phyloP scores from a whole-genome alignment of 2,113 vertebrate genomes.

The Chaenocephalus aceratus region DNA sequence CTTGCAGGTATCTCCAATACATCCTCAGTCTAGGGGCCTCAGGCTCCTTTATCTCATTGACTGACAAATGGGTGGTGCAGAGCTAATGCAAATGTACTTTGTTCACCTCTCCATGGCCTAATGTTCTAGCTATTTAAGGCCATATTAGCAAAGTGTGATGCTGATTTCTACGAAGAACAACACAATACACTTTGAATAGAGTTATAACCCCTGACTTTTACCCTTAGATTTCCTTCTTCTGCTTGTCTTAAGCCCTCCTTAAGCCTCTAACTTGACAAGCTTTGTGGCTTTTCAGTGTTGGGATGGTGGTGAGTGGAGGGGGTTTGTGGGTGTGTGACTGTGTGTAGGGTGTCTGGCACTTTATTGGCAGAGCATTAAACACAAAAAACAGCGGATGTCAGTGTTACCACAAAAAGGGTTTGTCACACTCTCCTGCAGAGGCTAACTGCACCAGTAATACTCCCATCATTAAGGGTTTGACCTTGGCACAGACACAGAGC shows the following conservation, averaged over 20 bases:
- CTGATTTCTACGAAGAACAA: constrained; percentile 81
- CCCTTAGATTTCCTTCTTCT: constrained; percentile 62
- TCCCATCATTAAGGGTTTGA: constrained; percentile 35
- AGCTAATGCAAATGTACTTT: constrained; percentile 55
- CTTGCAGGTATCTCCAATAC: constrained; percentile 55
- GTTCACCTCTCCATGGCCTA: constrained; percentile 59
- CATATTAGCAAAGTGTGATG: constrained; percentile 82
- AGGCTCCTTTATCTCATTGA: constrained; percentile 70
- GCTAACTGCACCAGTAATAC: constrained; percentile 14
- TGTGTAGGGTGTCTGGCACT: constrained; percentile 30
- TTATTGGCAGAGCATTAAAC: constrained; percentile 32
- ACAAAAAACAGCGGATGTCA: constrained; percentile 36
- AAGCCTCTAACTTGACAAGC: constrained; percentile 54
- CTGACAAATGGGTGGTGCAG: constrained; percentile 65
- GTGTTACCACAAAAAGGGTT: constrained; percentile 28
- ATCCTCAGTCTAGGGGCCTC: constrained; percentile 38
- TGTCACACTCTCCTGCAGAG: constrained; percentile 28
- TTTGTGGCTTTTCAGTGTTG: constrained; percentile 50
- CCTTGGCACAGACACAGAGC: constrained; percentile 31
- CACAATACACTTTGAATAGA: constrained; percentile 82
- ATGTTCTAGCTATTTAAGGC: constrained; percentile 55
- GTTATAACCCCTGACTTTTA: constrained; percentile 76
- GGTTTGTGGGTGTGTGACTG: constrained; percentile 29
- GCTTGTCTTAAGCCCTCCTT: constrained; percentile 63
- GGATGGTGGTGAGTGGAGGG: constrained; percentile 1